Conservation (phyloP, 1,140 invertebrate species). For the Procambarus clarkii region DNA sequence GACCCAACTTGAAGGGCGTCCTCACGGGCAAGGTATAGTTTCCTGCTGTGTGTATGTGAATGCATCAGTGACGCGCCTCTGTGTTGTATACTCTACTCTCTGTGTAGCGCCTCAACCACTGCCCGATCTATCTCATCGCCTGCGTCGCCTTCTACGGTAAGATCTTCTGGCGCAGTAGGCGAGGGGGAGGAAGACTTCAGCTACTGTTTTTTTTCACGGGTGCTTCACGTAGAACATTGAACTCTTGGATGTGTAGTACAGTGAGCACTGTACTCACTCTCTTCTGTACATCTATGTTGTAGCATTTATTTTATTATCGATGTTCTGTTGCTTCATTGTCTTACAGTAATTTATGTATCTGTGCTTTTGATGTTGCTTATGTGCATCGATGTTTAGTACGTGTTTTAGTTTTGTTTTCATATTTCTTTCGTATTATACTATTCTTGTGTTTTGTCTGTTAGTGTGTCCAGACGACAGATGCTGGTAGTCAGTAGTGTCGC, state of each 20-base stretch:
- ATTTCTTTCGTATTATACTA: too few relatives aligned
- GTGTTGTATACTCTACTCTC: background rate
- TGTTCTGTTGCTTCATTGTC: background rate
- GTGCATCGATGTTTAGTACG: too few relatives aligned
- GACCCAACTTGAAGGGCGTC: background rate
- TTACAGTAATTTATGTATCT: background rate
- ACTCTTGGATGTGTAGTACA: background rate
- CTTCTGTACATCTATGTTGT: background rate
- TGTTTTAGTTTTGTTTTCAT: too few relatives aligned
- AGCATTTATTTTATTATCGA: conserved; percentile 4
- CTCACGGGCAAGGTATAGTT: background rate
- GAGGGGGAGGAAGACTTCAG: background rate
- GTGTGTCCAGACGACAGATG: too few relatives aligned
- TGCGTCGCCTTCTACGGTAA: conserved; percentile 9
- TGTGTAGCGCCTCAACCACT: background rate
- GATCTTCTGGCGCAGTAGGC: background rate
- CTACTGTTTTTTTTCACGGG: background rate
- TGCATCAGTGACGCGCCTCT: background rate
- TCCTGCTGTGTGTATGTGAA: background rate
- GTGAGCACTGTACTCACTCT: too few relatives aligned
- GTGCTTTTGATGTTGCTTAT: too few relatives aligned
- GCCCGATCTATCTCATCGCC: background rate
- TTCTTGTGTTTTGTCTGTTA: too few relatives aligned
- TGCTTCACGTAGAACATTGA: background rate
- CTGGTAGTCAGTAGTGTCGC: too few relatives aligned